A percentile compares a stretch with the other conserved stretches of the same genome.
Conservation (phyloP, 2,888 invertebrate genomes). For the Lasioglossum marginatum region DNA sequence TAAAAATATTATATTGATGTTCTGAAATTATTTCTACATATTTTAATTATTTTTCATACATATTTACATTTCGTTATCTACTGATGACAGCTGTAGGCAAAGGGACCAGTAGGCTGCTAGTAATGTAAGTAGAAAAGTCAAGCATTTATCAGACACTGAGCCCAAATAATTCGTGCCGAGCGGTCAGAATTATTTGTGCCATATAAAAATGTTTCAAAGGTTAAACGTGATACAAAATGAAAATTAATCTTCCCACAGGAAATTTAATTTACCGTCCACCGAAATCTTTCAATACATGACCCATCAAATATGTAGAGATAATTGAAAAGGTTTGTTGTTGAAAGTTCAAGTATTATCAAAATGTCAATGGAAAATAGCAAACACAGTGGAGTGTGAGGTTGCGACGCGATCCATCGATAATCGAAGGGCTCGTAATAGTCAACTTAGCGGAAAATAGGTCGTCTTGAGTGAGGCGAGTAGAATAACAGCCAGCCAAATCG, state of each 20-base stretch:
- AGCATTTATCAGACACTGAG: not conserved
- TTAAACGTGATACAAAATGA: not conserved
- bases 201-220: not conserved
- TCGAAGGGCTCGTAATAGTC: slow-evolving; percentile 49
- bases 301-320: not conserved
- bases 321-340: not conserved
- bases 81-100: no score
- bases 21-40: no score
- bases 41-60: no score
- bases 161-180: not conserved
- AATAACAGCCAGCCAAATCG: slow-evolving; percentile 48
- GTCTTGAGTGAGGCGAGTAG: slow-evolving; percentile 42
- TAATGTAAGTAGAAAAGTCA: not conserved
- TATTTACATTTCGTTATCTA: no score
- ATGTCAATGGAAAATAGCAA: slow-evolving; percentile 21
- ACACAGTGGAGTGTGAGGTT: slow-evolving; percentile 8
- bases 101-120: not conserved
- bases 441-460: slow-evolving; percentile 57
- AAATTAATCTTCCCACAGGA: not conserved
- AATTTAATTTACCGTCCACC: no score
- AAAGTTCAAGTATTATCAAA: slow-evolving; percentile 18
- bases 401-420: slow-evolving; percentile 29
- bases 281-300: not conserved
- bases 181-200: not conserved
- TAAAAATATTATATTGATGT: no score